phyloP scores from a whole-genome alignment of 2,888 invertebrate species.

The Lasius fuliginosus region DNA sequence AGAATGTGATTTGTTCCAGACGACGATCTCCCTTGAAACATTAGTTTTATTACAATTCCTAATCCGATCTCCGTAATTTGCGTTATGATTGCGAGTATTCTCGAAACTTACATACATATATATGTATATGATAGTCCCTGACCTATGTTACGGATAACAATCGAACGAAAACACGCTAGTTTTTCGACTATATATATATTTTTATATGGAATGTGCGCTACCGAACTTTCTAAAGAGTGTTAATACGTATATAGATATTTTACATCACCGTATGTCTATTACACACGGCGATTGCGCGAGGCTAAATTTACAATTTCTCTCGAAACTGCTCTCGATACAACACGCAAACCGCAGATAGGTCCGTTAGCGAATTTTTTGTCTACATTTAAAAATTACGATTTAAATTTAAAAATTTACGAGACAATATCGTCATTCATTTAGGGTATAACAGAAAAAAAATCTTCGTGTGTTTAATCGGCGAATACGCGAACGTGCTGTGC shows the following conservation, averaged over 20 bases:
- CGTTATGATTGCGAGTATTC: neutral
- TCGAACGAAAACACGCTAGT: slow-evolving; percentile 58
- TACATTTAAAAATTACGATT: too few relatives aligned
- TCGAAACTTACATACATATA: neutral
- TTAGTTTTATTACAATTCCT: slow-evolving; percentile 33
- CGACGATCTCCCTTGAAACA: neutral
- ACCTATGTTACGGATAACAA: slow-evolving; percentile 46
- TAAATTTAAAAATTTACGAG: slow-evolving; percentile 26
- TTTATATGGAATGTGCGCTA: slow-evolving; percentile 65
- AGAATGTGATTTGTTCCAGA: slow-evolving; percentile 4
- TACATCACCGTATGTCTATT: slow-evolving; percentile 37
- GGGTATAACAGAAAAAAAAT: neutral
- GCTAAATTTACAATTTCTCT: slow-evolving; percentile 45
- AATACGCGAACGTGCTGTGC: neutral
- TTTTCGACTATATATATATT: slow-evolving; percentile 50
- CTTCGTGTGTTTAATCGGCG: slow-evolving; percentile 12
- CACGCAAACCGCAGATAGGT: slow-evolving; percentile 34
- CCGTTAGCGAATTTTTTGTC: slow-evolving; percentile 42
- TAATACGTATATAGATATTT: slow-evolving; percentile 52
- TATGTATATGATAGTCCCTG: neutral
- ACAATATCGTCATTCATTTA: neutral
- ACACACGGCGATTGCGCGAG: neutral
- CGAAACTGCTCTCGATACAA: slow-evolving; percentile 31
- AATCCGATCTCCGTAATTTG: slow-evolving; percentile 39
- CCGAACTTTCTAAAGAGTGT: slow-evolving; percentile 42